Evolutionary conservation across 2,797 vertebrate genomes (phyloP).

Genomic region (Micrastur ruficollis): DNA sequence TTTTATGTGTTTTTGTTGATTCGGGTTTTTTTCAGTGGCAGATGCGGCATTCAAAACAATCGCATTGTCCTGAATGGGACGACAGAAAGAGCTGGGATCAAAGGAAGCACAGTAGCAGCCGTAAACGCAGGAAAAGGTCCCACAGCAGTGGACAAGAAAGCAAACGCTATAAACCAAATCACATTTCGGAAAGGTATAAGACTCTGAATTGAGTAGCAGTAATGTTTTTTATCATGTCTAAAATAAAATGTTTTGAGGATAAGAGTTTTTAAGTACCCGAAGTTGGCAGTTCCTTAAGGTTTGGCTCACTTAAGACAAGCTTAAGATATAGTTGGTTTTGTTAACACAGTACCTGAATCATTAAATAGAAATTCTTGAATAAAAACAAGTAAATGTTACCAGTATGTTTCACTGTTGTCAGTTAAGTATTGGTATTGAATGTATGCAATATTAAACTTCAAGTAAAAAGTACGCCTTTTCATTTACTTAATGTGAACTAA

Average conservation of each 20-base stretch:
- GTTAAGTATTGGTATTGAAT: not conserved
- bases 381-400: not conserved
- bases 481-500: not conserved
- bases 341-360: not conserved
- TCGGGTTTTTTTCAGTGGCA: conserved; percentile 20
- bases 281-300: not conserved
- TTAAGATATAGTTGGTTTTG: not conserved
- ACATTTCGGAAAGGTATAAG: conserved; percentile 85
- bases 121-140: conserved; percentile 83
- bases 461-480: not conserved
- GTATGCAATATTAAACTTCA: not conserved
- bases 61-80: conserved; percentile 83
- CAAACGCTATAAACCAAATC: conserved; percentile 78
- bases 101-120: conserved; percentile 78
- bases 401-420: not conserved
- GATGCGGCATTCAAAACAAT: conserved; percentile 86
- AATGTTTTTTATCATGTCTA: not conserved
- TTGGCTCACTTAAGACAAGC: not conserved
- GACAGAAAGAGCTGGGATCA: conserved; percentile 84
- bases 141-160: conserved; percentile 91
- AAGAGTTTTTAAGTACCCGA: not conserved
- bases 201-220: conserved; percentile 1
- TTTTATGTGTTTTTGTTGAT: not conserved
- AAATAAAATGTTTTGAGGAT: not conserved
- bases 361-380: not conserved